These are phyloP conservation scores for Sebastes minor DNA, from an alignment of 2,797 vertebrate species.

Conservation along the genomic window DNA sequence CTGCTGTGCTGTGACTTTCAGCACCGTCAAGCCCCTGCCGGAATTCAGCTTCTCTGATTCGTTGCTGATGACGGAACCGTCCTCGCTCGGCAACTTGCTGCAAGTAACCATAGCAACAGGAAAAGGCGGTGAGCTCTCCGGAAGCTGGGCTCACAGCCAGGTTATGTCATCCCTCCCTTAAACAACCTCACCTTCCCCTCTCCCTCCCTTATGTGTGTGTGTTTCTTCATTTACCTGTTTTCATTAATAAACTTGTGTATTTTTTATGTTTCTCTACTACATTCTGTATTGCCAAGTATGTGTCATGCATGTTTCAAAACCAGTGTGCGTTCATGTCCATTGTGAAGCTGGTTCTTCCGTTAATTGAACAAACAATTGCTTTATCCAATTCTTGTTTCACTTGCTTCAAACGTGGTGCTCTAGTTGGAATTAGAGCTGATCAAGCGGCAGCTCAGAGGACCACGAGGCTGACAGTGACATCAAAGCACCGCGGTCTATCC, in stretches of 20 bases:
- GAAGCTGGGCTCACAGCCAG: slow-evolving; percentile 80
- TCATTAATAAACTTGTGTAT: not conserved
- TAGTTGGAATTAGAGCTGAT: slow-evolving; percentile 68
- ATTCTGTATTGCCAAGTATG: not conserved
- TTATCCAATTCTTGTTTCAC: slow-evolving; percentile 51
- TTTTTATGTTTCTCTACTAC: not conserved
- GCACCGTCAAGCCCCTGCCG: slow-evolving; percentile 81
- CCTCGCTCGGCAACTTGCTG: slow-evolving; percentile 95
- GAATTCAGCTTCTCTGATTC: slow-evolving; percentile 94
- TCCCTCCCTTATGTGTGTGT: not conserved
- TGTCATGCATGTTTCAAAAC: slow-evolving; percentile 3
- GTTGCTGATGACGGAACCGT: slow-evolving; percentile 95
- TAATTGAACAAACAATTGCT: slow-evolving; percentile 56
- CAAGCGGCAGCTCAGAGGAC: slow-evolving; percentile 58
- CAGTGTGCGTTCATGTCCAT: not conserved
- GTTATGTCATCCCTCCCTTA: slow-evolving; percentile 81
- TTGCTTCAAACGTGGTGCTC: slow-evolving; percentile 50
- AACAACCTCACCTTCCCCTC: slow-evolving; percentile 57
- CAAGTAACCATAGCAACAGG: slow-evolving; percentile 98
- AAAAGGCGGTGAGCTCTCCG: slow-evolving; percentile 84
- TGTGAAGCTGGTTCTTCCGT: slow-evolving; percentile 5
- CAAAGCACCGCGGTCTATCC: slow-evolving; percentile 70
- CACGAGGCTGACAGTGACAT: slow-evolving; percentile 67
- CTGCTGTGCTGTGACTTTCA: slow-evolving; percentile 92
- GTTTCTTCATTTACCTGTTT: not conserved